phyloP scores from a whole-genome alignment of 1,140 invertebrate species.

The Homarus americanus region DNA sequence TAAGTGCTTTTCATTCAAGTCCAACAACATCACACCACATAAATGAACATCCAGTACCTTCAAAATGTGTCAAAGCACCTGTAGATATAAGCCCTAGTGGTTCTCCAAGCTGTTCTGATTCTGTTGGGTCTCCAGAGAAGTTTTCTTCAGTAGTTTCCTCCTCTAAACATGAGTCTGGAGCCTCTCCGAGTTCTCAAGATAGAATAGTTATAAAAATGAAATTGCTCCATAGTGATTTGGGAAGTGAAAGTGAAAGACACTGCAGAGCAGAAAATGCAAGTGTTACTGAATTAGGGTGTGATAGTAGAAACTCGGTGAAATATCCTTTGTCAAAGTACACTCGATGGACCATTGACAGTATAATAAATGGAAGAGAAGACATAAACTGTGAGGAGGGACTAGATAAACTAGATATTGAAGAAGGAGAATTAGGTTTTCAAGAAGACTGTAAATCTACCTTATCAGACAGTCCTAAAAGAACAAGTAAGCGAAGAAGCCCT shows the following conservation, averaged over 20 bases:
- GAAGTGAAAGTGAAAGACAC: constrained; percentile 16
- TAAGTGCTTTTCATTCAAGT: background rate
- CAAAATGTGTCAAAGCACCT: background rate
- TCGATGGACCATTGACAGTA: constrained; percentile 64
- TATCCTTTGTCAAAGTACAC: constrained; percentile 55
- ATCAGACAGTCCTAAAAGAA: constrained; percentile 12
- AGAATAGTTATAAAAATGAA: constrained; percentile 70
- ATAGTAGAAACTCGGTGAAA: constrained; percentile 34
- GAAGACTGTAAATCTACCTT: background rate
- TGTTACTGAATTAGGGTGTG: constrained; percentile 11
- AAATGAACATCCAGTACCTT: constrained; percentile 18
- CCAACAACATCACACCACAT: background rate
- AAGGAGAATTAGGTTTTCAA: background rate
- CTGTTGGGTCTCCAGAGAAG: constrained; percentile 8
- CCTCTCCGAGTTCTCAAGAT: constrained; percentile 62
- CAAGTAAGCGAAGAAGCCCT: constrained; percentile 32
- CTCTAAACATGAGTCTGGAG: constrained; percentile 31
- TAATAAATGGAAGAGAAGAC: constrained; percentile 65
- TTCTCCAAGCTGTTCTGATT: constrained; percentile 4
- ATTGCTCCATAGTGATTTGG: constrained; percentile 45
- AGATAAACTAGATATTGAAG: background rate
- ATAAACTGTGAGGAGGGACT: constrained; percentile 1
- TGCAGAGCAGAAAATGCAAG: constrained; percentile 18
- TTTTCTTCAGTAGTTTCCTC: constrained; percentile 23
- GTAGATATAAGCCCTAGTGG: background rate